Evolutionary conservation across 2,113 vertebrate species (phyloP).

Genomic region (Eulemur rufifrons): DNA sequence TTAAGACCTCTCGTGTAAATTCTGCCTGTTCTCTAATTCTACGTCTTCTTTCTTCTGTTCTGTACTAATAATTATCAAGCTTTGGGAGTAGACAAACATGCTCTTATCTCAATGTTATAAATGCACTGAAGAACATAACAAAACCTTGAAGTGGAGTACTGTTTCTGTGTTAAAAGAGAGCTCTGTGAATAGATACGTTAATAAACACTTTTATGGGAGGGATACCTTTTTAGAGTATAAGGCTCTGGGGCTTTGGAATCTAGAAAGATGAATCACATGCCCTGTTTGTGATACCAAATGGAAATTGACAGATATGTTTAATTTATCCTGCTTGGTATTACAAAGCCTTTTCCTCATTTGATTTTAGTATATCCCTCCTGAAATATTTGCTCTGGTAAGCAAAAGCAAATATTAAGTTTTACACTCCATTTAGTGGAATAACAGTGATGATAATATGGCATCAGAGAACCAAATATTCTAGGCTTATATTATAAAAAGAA

Average conservation of each 20-base stretch:
- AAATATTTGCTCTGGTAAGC: conserved; percentile 61
- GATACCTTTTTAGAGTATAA: not conserved
- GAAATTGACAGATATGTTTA: conserved; percentile 44
- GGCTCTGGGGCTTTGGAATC: not conserved
- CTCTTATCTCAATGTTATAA: not conserved
- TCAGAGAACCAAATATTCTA: conserved; percentile 26
- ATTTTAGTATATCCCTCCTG: conserved; percentile 45
- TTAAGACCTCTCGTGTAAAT: not conserved
- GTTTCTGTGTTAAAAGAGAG: not conserved
- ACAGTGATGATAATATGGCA: conserved; percentile 50
- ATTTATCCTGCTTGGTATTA: conserved; percentile 44
- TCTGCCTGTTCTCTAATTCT: not conserved
- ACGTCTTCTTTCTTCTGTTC: not conserved
- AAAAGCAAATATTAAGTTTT: conserved; percentile 65
- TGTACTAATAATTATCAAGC: not conserved
- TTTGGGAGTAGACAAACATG: not conserved
- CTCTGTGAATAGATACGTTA: not conserved
- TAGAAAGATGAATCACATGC: not conserved
- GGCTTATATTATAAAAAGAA: not conserved
- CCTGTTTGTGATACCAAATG: conserved; percentile 30
- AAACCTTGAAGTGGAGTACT: not conserved
- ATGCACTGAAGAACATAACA: not conserved
- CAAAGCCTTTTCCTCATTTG: conserved; percentile 27
- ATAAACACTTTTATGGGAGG: not conserved
- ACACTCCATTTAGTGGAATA: conserved; percentile 41